These are phyloP conservation scores for Hoplostethus atlanticus DNA, from an alignment of 2,797 vertebrate genomes.

Conservation along the genomic window DNA sequence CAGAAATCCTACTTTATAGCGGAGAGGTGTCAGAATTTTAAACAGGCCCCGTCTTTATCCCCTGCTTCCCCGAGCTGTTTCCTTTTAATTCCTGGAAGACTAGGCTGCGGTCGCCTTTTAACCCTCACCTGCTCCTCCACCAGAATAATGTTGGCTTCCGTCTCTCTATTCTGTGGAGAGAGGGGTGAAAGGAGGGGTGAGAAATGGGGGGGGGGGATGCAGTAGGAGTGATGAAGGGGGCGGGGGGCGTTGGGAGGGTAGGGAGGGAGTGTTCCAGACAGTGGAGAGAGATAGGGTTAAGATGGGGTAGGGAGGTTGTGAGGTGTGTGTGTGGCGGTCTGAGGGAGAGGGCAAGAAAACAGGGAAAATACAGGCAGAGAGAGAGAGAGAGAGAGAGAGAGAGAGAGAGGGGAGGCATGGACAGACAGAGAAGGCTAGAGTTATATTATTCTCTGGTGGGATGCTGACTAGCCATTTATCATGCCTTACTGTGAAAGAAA, in stretches of 20 bases:
- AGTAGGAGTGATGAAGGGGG: constrained; percentile 56
- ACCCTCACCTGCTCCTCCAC: constrained; percentile 80
- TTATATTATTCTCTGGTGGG: constrained; percentile 78
- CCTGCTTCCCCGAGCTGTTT: constrained; percentile 78
- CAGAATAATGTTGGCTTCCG: constrained; percentile 81
- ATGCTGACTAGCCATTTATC: constrained; percentile 80
- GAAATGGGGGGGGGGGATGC: background rate
- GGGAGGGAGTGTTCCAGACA: constrained; percentile 51
- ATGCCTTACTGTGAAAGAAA: constrained; percentile 67
- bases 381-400: constrained; percentile 21
- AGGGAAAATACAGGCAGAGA: constrained; percentile 62
- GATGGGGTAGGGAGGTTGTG: constrained; percentile 56
- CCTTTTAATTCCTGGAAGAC: constrained; percentile 84
- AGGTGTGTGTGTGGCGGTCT: constrained; percentile 24
- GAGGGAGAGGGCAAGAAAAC: constrained; percentile 49
- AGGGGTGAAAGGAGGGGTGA: background rate
- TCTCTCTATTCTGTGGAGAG: constrained; percentile 52
- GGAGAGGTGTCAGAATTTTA: constrained; percentile 87
- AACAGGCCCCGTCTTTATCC: constrained; percentile 84
- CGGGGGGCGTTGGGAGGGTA: constrained; percentile 39
- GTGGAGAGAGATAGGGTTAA: constrained; percentile 65
- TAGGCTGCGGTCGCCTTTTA: constrained; percentile 80
- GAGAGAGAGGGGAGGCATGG: constrained; percentile 48
- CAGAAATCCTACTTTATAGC: constrained; percentile 86
- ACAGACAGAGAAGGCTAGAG: constrained; percentile 66